Conservation (phyloP, 2,888 invertebrate genomes). For the Dicycla oo region DNA sequence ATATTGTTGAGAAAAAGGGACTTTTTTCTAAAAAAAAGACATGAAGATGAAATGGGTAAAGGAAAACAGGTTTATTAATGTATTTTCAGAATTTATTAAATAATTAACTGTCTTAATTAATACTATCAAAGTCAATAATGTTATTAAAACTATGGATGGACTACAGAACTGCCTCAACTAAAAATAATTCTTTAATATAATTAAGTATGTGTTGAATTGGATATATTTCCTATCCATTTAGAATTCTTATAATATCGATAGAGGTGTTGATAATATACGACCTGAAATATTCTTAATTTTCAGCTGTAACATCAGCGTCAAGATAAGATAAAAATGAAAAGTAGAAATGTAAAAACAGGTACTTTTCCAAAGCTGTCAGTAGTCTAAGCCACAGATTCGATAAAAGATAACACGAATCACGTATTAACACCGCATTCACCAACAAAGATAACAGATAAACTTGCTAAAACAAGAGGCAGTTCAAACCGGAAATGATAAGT, state of each 20-base stretch:
- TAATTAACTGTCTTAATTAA: not conserved
- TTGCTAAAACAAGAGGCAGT: constrained; percentile 47
- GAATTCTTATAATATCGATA: constrained; percentile 14
- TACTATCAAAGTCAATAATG: not conserved
- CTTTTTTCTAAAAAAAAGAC: not conserved
- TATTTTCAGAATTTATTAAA: not conserved
- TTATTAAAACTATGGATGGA: not conserved
- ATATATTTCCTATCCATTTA: constrained; percentile 1
- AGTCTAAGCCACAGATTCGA: constrained; percentile 48
- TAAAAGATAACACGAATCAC: constrained; percentile 51
- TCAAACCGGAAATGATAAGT: constrained; percentile 81
- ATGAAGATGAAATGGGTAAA: not conserved
- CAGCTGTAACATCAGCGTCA: constrained; percentile 4
- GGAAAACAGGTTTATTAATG: accelerated
- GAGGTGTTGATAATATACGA: constrained; percentile 5
- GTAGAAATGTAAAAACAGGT: constrained; percentile 25
- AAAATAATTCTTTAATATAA: not conserved
- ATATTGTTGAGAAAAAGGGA: not conserved
- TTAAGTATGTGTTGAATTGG: not conserved
- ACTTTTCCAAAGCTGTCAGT: constrained; percentile 35
- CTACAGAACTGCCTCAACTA: not conserved
- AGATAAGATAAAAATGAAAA: constrained; percentile 39
- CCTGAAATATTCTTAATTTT: constrained; percentile 35
- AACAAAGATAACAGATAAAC: constrained; percentile 54
- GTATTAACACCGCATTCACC: constrained; percentile 36